Conservation (phyloP, 2,113 vertebrate species). For the Platichthys stellatus region DNA sequence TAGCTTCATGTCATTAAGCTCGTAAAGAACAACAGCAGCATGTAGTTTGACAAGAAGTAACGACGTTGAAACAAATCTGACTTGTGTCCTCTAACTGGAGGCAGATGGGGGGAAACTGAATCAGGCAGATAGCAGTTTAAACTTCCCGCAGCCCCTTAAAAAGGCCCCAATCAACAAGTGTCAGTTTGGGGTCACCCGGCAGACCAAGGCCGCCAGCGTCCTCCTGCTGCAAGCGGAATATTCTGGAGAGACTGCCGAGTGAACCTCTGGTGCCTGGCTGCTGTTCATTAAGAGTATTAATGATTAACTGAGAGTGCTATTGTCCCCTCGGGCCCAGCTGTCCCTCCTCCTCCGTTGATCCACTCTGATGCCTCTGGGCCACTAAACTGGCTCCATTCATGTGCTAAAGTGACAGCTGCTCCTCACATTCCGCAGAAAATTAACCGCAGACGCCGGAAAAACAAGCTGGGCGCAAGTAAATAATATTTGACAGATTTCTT, state of each 20-base stretch:
- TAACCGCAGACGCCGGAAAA: slow-evolving; percentile 64
- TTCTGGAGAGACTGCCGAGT: slow-evolving; percentile 66
- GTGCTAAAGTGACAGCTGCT: slow-evolving; percentile 83
- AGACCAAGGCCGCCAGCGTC: slow-evolving; percentile 43
- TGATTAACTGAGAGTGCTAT: slow-evolving; percentile 82
- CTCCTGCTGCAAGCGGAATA: slow-evolving; percentile 63
- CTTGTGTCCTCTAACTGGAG: slow-evolving; percentile 31
- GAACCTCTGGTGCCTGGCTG: slow-evolving; percentile 78
- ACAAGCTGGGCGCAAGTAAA: slow-evolving; percentile 61
- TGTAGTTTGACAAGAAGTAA: slow-evolving; percentile 5
- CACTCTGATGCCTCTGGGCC: slow-evolving; percentile 74
- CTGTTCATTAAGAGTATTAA: slow-evolving; percentile 82
- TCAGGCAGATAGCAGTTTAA: slow-evolving; percentile 33
- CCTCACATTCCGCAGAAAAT: slow-evolving; percentile 79
- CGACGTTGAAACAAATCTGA: neutral
- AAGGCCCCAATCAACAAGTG: slow-evolving; percentile 73
- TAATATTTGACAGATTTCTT: slow-evolving; percentile 72
- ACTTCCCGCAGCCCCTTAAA: slow-evolving; percentile 53
- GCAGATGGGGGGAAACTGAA: slow-evolving; percentile 37
- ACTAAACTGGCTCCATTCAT: slow-evolving; percentile 76
- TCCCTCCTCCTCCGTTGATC: slow-evolving; percentile 75
- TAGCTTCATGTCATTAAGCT: too few relatives aligned
- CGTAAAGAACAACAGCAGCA: neutral
- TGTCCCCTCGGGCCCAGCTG: slow-evolving; percentile 77
- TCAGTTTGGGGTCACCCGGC: slow-evolving; percentile 65